These are phyloP conservation scores for Lacanobia wlatinum DNA, from an alignment of 2,888 invertebrate species.

Conservation along the genomic window DNA sequence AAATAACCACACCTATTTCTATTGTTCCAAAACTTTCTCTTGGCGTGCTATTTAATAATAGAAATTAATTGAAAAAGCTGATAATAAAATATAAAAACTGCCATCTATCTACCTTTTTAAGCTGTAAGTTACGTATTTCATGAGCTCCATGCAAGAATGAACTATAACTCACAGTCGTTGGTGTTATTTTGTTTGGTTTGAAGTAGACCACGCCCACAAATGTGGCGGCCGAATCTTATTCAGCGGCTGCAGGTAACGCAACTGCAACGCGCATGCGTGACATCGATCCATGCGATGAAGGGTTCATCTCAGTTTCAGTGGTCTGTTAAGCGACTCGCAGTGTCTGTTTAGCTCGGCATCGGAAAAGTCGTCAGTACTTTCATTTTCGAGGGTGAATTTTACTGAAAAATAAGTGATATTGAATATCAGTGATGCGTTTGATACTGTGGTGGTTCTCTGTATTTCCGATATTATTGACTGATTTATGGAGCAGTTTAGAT, in stretches of 20 bases:
- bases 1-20: too few relatives aligned
- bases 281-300: slow-evolving; percentile 18
- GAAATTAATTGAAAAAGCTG: too few relatives aligned
- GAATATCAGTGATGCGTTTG: slow-evolving; percentile 6
- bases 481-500: slow-evolving; percentile 5
- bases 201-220: slow-evolving; percentile 16
- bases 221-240: neutral
- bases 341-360: neutral
- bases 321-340: neutral
- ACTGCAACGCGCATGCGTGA: slow-evolving; percentile 31
- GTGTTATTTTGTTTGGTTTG: neutral
- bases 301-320: neutral
- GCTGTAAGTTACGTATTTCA: neutral
- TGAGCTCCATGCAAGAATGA: neutral
- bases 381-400: neutral
- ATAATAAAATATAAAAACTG: neutral
- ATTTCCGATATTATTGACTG: slow-evolving; percentile 12
- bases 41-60: neutral
- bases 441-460: slow-evolving; percentile 19
- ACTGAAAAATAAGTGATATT: neutral
- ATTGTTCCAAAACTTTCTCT: too few relatives aligned
- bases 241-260: slow-evolving; percentile 6
- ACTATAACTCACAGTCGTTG: neutral
- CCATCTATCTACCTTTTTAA: neutral
- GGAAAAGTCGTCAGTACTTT: neutral